Evolutionary conservation across 2,113 vertebrate species (phyloP).

Genomic region (Ceyx cyanopectus): DNA sequence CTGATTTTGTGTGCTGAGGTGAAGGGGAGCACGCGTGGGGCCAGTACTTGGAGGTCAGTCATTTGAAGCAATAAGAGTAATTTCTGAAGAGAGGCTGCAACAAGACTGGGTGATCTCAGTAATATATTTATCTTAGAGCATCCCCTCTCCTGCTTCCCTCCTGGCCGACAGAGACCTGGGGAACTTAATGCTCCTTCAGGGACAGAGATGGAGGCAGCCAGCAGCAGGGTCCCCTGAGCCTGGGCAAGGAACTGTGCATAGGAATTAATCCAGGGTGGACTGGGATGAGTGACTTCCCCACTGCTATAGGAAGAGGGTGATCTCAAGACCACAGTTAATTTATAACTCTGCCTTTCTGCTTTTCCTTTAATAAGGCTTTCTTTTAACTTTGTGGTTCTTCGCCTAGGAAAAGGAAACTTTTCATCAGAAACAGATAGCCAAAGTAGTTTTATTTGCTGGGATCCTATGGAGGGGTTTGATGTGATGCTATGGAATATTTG

Average conservation of each 20-base stretch:
- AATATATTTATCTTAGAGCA: neutral
- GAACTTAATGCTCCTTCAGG: neutral
- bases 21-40: neutral
- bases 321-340: neutral
- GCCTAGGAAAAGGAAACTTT: neutral
- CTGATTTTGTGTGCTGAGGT: neutral
- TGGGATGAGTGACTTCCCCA: neutral
- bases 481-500: neutral
- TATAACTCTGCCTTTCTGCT: neutral
- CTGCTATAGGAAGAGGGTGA: neutral
- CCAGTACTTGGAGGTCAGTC: neutral
- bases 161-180: neutral
- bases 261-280: neutral
- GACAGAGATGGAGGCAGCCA: neutral
- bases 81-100: neutral
- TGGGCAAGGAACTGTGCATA: rapidly evolving
- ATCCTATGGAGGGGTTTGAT: neutral
- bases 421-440: neutral
- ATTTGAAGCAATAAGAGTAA: neutral
- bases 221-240: rapidly evolving
- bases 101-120: neutral
- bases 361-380: neutral
- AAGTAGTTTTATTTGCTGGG: neutral
- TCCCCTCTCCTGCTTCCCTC: neutral
- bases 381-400: neutral